Conservation (phyloP, 2,888 invertebrate genomes). For the Halictus ligatus region DNA sequence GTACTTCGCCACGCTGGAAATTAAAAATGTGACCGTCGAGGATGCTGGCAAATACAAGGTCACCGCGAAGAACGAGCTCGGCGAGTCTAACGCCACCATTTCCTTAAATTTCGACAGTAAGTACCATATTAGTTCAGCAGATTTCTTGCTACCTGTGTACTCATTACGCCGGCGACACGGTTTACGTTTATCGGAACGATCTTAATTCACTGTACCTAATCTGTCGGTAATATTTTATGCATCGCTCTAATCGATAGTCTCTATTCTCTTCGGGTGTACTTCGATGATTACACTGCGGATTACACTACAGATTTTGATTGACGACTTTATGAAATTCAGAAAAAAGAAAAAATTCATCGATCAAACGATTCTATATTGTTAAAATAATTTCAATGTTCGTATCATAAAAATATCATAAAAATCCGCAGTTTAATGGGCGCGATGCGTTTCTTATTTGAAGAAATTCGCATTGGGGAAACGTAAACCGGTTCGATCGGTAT, state of each 20-base stretch:
- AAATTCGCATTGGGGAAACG: slow-evolving; percentile 1
- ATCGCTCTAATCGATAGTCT: background rate
- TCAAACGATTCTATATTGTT: background rate
- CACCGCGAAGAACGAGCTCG: slow-evolving; percentile 98
- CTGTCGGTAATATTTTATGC: background rate
- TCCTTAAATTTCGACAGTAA: slow-evolving; percentile 99
- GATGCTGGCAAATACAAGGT: slow-evolving; percentile 99
- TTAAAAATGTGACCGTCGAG: slow-evolving; percentile 97
- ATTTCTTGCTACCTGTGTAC: slow-evolving; percentile 13
- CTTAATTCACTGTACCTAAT: slow-evolving; percentile 26
- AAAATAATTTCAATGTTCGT: background rate
- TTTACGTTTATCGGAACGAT: slow-evolving; percentile 32
- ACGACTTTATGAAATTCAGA: background rate
- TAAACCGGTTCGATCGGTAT: slow-evolving; percentile 42
- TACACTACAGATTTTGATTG: background rate
- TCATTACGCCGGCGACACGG: slow-evolving; percentile 25
- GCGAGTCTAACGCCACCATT: slow-evolving; percentile 98
- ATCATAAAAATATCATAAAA: background rate
- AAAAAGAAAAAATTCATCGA: background rate
- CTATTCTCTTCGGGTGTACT: background rate
- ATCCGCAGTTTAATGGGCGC: too few species aligned
- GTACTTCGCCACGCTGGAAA: slow-evolving; percentile 96
- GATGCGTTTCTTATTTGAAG: background rate
- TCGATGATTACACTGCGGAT: too few species aligned
- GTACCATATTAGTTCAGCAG: slow-evolving; percentile 83